Base-by-base conservation (phyloP, 1,140 invertebrate species). In the Saccostrea echinata region DNA sequence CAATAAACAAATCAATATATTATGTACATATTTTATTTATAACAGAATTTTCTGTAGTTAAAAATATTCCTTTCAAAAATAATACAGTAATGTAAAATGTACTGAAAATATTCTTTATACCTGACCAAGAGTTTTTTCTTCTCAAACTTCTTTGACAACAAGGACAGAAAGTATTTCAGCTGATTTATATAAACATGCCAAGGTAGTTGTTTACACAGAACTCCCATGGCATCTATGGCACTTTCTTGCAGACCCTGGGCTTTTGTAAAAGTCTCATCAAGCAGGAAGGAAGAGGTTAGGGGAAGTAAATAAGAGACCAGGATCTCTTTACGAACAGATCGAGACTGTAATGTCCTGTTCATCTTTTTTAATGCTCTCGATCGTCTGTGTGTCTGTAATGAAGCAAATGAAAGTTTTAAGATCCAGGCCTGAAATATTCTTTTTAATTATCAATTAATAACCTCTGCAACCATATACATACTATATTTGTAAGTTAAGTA, bases 181-280 rank as follows among this genome's bases (percentile, higher is more conserved):
- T 98, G 95, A 12, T 96, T 96, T 91, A 98, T 96, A 91, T 99
- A 99, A 30, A 97, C 96, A 92, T 97, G 96, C 98, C 98, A 99
- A 0, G 97, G 97, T 51, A 99, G 94, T 24, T 97, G 94, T 91
- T 95, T 96, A 90, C 97, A 98, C 85, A 98, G 96, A 3, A 96
- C 96, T 0, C 97, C 97, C 0, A 99, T 94, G 1, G 95, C 92
- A 81, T 96, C 93, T 84, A 96, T 93, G 4, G 98, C 97, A 21
- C 97, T 97, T 93, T 98, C 98, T n/a, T 98, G 96, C 4, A 99
- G 94, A 84, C 96, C 96, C 88, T 97, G 96, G 91, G 97, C 97
- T 80, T 96, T 96, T 0, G 96, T 93, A 92, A 97, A 98, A 91
- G 96, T 96, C 76, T 97, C 97, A 89, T 97, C 97, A 87, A 97